A percentile compares a stretch with the other conserved stretches of the same genome.
Evolutionary conservation across 2,113 vertebrate genomes (phyloP).

Genomic region (Oenanthe melanoleuca): DNA sequence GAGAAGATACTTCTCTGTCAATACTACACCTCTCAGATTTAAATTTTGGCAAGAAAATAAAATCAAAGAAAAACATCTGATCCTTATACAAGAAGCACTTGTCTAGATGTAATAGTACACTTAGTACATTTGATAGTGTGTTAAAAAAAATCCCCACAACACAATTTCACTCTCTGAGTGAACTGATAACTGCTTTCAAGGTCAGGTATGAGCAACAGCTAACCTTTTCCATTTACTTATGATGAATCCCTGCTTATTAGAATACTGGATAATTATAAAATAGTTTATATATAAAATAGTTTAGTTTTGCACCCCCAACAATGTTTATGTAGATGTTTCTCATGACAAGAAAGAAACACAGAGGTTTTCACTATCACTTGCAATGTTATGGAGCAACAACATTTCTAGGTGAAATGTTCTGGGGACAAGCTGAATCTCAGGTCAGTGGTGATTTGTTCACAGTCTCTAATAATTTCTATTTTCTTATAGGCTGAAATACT

Average conservation of each 20-base stretch:
- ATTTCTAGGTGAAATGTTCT: not conserved
- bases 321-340: not conserved
- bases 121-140: not conserved
- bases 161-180: not conserved
- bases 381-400: not conserved
- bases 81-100: not conserved
- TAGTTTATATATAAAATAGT: not conserved
- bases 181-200: not conserved
- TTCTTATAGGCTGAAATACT: not conserved
- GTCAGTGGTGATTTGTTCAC: not conserved
- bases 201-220: not conserved
- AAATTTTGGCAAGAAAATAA: not conserved
- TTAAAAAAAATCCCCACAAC: not conserved
- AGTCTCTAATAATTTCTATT: not conserved
- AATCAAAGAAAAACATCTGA: not conserved
- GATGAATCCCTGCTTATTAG: not conserved
- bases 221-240: not conserved
- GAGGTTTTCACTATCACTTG: not conserved
- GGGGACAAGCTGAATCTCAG: not conserved
- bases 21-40: not conserved
- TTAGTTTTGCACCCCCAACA: not conserved
- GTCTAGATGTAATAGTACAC: not conserved
- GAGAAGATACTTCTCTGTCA: not conserved
- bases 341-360: not conserved
- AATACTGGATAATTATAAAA: not conserved